Base-by-base conservation (phyloP, 2,888 invertebrate genomes). In the Listrodromus nycthemerus region DNA sequence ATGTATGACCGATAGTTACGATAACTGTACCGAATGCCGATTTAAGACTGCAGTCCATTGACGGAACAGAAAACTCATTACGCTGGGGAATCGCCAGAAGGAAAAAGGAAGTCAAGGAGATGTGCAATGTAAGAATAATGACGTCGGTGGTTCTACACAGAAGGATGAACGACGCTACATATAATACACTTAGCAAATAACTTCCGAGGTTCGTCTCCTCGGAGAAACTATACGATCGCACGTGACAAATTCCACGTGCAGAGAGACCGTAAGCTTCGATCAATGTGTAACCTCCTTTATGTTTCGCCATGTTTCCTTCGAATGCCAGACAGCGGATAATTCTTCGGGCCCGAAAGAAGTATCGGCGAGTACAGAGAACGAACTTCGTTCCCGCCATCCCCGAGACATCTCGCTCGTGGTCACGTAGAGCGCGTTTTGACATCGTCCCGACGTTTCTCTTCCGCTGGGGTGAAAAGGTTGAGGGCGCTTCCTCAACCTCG, bases 161-260 rank as follows among this genome's bases (percentile, higher is more conserved):
- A 30, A 30, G 30, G 30, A 30, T 71, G 37, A 13, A 16, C n/a
- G 50, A 71, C 45, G 63, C 24, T 50, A 13, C 41, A 41, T 33
- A 37, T 48, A 70, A 77, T 61, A 45, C 55, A 58, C 61, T 80
- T 52, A 48, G 69, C 50, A 69, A 69, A 80, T 74, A 74, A 50
- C 58, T 24, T 30, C 61, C 52, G 79, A 75, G 71, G 69, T 58
- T 75, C 74, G 37, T 82, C 33, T 75, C 19, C 73, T 33, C 24
- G 52, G 21, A 33, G 48, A 75, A 75, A 45, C 70, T 79, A 65
- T 65, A 71, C 33, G 45, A 58, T 70, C 65, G 70, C 45, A 75
- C 83, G 83, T 83, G 78, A 83, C 83, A 58, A 75, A 84, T 78
- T 82, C 61, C 50, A 76, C 77, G 76, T 67, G 67, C 76, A 24